Evolutionary conservation across 1,140 invertebrate genomes (phyloP), one percentile per base, ranked within the genome.

Genomic region (Yoshiicerus persimilis): DNA sequence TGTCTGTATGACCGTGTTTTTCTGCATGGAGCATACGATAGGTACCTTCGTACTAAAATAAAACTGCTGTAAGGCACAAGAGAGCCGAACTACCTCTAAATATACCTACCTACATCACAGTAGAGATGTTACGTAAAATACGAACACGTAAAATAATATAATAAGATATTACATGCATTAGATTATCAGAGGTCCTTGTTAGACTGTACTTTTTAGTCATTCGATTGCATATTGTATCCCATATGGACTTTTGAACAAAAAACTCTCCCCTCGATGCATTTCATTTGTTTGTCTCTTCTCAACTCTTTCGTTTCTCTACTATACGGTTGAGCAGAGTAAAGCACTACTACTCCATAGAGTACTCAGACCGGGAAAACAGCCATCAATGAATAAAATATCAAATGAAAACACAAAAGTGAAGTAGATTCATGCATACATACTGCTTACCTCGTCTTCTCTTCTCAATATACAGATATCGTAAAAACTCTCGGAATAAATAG

Each of bases 1-100:
- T 88, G 87, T 77, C 87, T 41, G 77, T 88, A 34, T 87, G 75
- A 80, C 32, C 75, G 75, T n/a, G 11, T 32, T 34, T 80, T 80
- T 80, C 30, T 80, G 32, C 75, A 32, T 80, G 75, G 36, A n/a
- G n/a, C n/a, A n/a, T n/a, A n/a, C n/a, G n/a, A 41, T 41, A 56
- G n/a, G 47, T 56, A 56, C 47, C 47, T 56, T 56, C 13, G 16
- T n/a, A 16, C 16, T 20, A 36, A 80, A 80, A 32, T 36, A 38
- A 80, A 80, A 80, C 75, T 20, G 75, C 75, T 36, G 34, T 32
- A 36, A 20, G 38, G 75, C 32, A 80, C n/a, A 34, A 32, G 75
- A 80, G n/a, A 80, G 64, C 10, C 64, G 23, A 80, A 32, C 75
- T 32, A 80, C 30, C 30, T 80, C 30, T 80, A 80, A 80, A 80